phyloP scores from a whole-genome alignment of 2,113 vertebrate species.

The Sturnira hondurensis region DNA sequence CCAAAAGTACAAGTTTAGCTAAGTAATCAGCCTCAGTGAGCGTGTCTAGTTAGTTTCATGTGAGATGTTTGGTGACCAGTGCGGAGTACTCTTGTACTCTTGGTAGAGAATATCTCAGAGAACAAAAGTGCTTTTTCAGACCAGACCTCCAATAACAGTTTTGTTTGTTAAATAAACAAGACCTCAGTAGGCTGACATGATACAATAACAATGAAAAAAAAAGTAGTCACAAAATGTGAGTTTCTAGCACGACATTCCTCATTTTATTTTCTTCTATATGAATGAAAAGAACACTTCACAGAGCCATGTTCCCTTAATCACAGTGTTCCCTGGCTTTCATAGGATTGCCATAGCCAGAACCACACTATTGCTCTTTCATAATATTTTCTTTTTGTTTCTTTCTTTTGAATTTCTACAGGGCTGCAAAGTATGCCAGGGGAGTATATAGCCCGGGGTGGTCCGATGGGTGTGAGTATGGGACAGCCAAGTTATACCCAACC shows the following conservation, averaged over 20 bases:
- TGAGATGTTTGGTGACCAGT: conserved; percentile 79
- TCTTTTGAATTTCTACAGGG: conserved; percentile 83
- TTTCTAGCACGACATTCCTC: not conserved
- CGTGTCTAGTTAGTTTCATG: conserved; percentile 77
- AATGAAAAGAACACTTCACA: conserved; percentile 3
- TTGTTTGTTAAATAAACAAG: not conserved
- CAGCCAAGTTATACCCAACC: conserved; percentile 87
- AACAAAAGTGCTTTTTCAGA: conserved; percentile 43
- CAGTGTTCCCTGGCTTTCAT: conserved; percentile 38
- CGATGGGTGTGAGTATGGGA: conserved; percentile 90
- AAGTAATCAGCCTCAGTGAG: conserved; percentile 79
- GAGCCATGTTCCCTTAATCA: conserved; percentile 7
- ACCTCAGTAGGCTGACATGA: not conserved
- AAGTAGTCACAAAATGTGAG: not conserved
- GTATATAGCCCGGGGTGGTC: conserved; percentile 92
- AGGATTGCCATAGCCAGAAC: conserved; percentile 13
- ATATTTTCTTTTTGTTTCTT: conserved; percentile 60
- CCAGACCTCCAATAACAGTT: conserved; percentile 48
- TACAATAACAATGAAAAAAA: not conserved
- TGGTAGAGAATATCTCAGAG: conserved; percentile 4
- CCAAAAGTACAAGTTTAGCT: conserved; percentile 80
- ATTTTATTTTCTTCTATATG: conserved; percentile 28
- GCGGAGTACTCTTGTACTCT: not conserved
- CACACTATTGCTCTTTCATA: conserved; percentile 53
- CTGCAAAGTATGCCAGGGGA: conserved; percentile 93